phyloP scores from a whole-genome alignment of 2,113 vertebrate genomes.

The Carassius gibelio region DNA sequence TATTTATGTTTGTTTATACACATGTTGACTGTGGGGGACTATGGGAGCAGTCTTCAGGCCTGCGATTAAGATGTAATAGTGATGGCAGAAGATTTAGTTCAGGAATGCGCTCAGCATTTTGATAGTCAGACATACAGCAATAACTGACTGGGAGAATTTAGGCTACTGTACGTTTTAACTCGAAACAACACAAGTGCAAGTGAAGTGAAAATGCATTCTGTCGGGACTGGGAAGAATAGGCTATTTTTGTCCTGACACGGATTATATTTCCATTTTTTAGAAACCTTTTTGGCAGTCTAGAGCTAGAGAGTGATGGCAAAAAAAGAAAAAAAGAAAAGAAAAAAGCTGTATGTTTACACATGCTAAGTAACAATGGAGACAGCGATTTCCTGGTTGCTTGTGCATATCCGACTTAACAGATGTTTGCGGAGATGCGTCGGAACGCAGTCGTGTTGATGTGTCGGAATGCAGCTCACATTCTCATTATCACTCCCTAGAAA shows the following conservation, averaged over 20 bases:
- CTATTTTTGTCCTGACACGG: neutral
- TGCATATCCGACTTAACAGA: slow-evolving; percentile 38
- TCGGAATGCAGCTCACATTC: slow-evolving; percentile 47
- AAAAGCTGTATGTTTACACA: slow-evolving; percentile 17
- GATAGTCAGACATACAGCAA: neutral
- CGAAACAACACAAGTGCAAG: slow-evolving; percentile 3
- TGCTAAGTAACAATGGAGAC: slow-evolving; percentile 22
- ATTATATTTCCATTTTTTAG: slow-evolving; percentile 31
- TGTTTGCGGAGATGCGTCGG: slow-evolving; percentile 49
- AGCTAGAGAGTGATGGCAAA: neutral
- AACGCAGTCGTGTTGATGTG: slow-evolving; percentile 47
- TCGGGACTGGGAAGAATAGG: neutral
- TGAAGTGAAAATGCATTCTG: neutral
- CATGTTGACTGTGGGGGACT: neutral
- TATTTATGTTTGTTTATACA: slow-evolving; percentile 26
- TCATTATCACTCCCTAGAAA: neutral
- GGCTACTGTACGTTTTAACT: neutral
- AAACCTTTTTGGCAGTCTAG: slow-evolving; percentile 1
- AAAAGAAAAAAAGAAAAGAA: neutral
- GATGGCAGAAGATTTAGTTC: slow-evolving; percentile 32
- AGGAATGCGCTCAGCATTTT: neutral
- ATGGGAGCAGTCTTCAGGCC: neutral
- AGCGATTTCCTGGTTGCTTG: slow-evolving; percentile 36
- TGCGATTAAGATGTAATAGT: slow-evolving; percentile 30
- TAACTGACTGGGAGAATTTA: neutral